Percentiles rank a stretch among this genome's conserved stretches.
Evolutionary conservation across 2,113 vertebrate species (phyloP).

Genomic region (Furnarius figulus): DNA sequence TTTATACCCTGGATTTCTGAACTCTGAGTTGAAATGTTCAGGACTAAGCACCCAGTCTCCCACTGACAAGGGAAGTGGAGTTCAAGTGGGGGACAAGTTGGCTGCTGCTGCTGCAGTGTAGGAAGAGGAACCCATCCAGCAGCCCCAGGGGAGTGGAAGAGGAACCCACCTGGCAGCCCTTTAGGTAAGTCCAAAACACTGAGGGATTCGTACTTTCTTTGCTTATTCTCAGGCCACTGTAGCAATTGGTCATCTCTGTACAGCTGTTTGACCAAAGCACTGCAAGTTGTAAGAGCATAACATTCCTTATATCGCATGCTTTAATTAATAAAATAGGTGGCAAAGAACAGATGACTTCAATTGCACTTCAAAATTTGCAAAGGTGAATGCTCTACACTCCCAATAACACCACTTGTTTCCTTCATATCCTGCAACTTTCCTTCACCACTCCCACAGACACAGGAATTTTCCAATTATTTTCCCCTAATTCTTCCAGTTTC

Average conservation of each 20-base stretch:
- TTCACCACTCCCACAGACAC: background rate
- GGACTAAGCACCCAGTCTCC: background rate
- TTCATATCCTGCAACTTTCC: background rate
- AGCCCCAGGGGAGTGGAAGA: background rate
- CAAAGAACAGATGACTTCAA: background rate
- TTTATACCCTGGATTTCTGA: background rate
- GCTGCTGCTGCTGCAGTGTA: background rate
- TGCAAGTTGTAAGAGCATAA: background rate
- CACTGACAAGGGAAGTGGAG: background rate
- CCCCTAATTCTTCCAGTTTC: background rate
- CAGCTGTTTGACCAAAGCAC: background rate
- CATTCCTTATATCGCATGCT: background rate
- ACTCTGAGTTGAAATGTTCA: background rate
- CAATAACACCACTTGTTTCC: background rate
- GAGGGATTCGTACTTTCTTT: background rate
- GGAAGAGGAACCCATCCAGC: background rate
- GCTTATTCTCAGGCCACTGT: background rate
- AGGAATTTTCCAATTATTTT: background rate
- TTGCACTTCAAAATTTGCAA: background rate
- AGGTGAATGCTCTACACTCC: background rate
- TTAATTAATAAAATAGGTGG: background rate
- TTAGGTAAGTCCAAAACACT: background rate
- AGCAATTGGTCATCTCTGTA: background rate
- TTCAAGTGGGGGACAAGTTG: background rate
- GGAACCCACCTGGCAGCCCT: rapidly evolving